Evolutionary conservation across 2,797 vertebrate species (phyloP).

Genomic region (Staurois parvus): DNA sequence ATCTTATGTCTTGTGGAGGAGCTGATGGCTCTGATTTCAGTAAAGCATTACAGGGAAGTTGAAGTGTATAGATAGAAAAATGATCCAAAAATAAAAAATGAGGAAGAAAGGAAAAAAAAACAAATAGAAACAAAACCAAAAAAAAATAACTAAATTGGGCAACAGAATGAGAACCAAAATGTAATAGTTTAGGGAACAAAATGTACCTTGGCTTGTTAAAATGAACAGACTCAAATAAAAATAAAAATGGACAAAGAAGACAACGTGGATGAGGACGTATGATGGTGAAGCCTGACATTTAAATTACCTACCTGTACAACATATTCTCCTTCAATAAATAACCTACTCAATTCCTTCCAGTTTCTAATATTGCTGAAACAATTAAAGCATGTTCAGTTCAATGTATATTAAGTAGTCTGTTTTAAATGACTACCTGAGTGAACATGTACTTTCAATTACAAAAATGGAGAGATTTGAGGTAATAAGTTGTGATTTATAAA

Average conservation of each 20-base stretch:
- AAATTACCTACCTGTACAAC: constrained; percentile 90
- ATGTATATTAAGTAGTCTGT: background rate
- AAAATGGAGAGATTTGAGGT: background rate
- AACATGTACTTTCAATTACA: background rate
- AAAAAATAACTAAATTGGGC: constrained; percentile 74
- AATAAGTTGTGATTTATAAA: constrained; percentile 42
- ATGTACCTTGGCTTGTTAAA: constrained; percentile 85
- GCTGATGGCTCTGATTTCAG: constrained; percentile 94
- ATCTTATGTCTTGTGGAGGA: constrained; percentile 95
- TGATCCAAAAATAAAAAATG: constrained; percentile 83
- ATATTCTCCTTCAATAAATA: constrained; percentile 79
- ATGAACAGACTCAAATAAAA: constrained; percentile 72
- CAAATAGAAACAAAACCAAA: constrained; percentile 81
- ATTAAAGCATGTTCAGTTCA: constrained; percentile 65
- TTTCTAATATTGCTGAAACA: constrained; percentile 65
- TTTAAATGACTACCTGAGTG: background rate
- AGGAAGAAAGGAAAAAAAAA: constrained; percentile 83
- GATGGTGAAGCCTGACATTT: constrained; percentile 81
- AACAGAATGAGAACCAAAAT: constrained; percentile 76
- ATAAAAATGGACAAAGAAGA: constrained; percentile 76
- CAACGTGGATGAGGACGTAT: constrained; percentile 80
- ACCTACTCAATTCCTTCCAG: constrained; percentile 66
- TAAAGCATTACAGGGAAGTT: constrained; percentile 82
- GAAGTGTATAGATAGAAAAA: constrained; percentile 84
- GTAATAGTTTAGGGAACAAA: constrained; percentile 67